A percentile compares a stretch with the other conserved stretches of the same genome.
Evolutionary conservation across 2,113 vertebrate genomes (phyloP).

Genomic region (Rhodinocichla rosea): DNA sequence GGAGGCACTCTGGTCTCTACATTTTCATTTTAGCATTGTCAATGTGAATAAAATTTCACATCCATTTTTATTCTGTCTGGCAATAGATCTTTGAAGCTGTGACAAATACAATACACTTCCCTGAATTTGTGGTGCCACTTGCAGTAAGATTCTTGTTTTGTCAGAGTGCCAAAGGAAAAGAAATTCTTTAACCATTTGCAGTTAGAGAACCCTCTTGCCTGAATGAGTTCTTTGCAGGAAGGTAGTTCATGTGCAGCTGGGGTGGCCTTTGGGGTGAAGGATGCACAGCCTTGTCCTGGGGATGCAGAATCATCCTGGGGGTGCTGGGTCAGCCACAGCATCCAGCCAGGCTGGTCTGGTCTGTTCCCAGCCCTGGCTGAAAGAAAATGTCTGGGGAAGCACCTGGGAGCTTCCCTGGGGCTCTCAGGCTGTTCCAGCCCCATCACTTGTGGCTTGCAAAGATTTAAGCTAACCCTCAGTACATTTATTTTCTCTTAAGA

Average conservation of each 20-base stretch:
- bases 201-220: neutral
- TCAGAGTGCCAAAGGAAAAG: neutral
- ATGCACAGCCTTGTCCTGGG: neutral
- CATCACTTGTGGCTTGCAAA: neutral
- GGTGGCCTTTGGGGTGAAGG: neutral
- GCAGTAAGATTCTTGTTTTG: neutral
- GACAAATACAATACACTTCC: neutral
- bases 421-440: neutral
- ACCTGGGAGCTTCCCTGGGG: neutral
- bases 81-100: neutral
- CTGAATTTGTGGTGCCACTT: neutral
- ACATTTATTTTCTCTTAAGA: neutral
- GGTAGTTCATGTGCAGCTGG: neutral
- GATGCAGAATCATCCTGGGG: neutral
- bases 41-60: neutral
- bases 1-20: neutral
- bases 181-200: neutral
- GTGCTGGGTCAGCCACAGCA: neutral
- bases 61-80: neutral
- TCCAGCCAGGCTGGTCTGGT: neutral
- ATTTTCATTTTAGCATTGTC: neutral
- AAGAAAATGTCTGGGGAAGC: neutral
- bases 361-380: neutral
- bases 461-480: neutral
- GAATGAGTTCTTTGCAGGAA: neutral